phyloP scores from a whole-genome alignment of 64 coral and sea anemone genomes.

The Cladopsammia gracilis region DNA sequence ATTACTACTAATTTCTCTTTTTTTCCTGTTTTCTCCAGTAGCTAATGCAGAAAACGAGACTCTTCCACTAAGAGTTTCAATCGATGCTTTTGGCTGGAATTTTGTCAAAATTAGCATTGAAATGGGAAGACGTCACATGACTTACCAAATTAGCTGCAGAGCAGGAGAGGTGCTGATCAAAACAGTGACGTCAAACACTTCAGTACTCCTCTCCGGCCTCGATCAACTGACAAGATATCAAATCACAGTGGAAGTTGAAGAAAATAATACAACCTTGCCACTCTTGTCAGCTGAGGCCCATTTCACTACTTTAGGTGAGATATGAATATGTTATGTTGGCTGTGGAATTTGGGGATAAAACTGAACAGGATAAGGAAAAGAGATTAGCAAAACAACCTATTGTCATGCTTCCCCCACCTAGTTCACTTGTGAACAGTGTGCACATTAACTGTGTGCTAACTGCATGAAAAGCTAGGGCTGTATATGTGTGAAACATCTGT shows the following conservation, averaged over 20 bases:
- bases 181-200: not conserved
- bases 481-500: no score
- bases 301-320: conserved; percentile 7
- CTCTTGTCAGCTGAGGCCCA: not conserved
- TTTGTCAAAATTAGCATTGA: not conserved
- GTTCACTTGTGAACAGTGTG: no score
- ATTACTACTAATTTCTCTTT: no score
- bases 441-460: no score
- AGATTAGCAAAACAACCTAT: not conserved
- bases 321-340: not conserved
- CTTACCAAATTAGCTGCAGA: not conserved
- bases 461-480: no score
- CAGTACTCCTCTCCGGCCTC: not conserved
- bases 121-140: not conserved
- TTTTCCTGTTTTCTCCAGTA: not conserved
- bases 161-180: not conserved
- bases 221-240: conserved; percentile 58
- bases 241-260: conserved; percentile 28
- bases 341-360: not conserved
- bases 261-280: not conserved
- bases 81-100: conserved; percentile 2
- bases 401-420: no score
- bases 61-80: not conserved
- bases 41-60: conserved; percentile 1
- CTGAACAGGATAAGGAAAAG: not conserved